phyloP scores from a whole-genome alignment of 2,888 invertebrate genomes.

The Netelia melanura region DNA sequence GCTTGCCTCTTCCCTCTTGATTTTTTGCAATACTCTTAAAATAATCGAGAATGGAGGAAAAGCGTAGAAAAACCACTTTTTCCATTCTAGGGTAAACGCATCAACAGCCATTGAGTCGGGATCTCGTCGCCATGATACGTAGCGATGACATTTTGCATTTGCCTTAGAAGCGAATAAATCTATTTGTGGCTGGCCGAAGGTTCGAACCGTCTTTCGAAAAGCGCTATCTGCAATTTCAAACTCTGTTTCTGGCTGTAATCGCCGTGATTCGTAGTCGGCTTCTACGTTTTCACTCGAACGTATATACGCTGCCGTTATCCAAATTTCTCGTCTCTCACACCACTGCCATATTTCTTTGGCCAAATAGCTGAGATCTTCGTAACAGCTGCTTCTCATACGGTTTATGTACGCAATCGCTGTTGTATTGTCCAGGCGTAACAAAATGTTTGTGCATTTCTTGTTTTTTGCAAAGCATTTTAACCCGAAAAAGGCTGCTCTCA shows the following conservation, averaged over 20 bases:
- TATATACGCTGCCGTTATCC: conserved; percentile 3
- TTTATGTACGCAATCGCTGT: conserved; percentile 62
- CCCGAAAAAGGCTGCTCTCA: conserved; percentile 60
- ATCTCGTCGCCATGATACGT: background rate
- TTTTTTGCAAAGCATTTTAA: conserved; percentile 60
- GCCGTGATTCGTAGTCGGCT: background rate
- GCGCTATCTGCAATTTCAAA: background rate
- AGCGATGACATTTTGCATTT: background rate
- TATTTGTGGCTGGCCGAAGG: background rate
- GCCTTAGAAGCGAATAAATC: background rate
- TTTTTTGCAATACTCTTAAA: conserved; percentile 71
- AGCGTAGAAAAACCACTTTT: background rate
- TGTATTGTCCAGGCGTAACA: conserved; percentile 56
- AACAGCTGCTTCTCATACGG: conserved; percentile 51
- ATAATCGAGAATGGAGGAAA: conserved; percentile 50
- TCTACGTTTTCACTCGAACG: conserved; percentile 1
- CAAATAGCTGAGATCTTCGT: conserved; percentile 39
- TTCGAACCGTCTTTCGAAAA: background rate
- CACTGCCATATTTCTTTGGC: conserved; percentile 34
- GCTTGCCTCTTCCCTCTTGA: conserved; percentile 41
- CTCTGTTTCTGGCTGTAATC: background rate
- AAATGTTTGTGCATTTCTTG: conserved; percentile 20
- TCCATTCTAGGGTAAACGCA: background rate
- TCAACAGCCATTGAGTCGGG: background rate
- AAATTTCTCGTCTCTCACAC: conserved; percentile 27